Evolutionary conservation across 92 coral and sea anemone species (phyloP).

Genomic region (Hydrozoanthus gracilis): DNA sequence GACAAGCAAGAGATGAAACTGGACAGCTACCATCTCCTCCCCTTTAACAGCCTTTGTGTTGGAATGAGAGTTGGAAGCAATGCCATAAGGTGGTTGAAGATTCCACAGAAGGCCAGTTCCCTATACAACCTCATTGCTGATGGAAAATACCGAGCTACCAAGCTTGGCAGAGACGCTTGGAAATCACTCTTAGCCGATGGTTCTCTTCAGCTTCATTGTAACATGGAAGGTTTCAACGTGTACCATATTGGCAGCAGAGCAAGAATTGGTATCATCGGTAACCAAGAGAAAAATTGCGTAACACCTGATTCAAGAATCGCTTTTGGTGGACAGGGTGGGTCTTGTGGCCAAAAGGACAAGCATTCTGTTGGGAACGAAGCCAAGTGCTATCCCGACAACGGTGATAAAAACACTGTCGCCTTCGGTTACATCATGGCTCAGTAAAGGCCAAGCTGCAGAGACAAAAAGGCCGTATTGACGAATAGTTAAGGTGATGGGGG

Average conservation of each 20-base stretch:
- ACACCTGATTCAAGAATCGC: constrained; percentile 55
- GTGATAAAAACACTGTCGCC: background rate
- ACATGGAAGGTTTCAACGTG: constrained; percentile 52
- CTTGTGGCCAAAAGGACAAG: constrained; percentile 38
- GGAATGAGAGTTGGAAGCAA: constrained; percentile 32
- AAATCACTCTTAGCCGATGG: constrained; percentile 21
- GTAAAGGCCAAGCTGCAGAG: background rate
- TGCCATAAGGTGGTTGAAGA: constrained; percentile 39
- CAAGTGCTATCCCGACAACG: constrained; percentile 26
- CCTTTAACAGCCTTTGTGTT: constrained; percentile 45
- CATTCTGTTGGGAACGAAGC: constrained; percentile 56
- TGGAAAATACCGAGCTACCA: constrained; percentile 35
- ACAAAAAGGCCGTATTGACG: background rate
- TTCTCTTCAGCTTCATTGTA: constrained; percentile 47
- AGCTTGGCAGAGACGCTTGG: constrained; percentile 45
- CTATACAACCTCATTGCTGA: constrained; percentile 51
- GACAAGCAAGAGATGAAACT: constrained; percentile 52
- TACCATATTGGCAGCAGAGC: constrained; percentile 25
- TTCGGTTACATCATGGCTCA: constrained; percentile 33
- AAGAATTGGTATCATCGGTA: constrained; percentile 52
- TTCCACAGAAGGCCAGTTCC: constrained; percentile 30
- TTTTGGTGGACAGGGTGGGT: constrained; percentile 47
- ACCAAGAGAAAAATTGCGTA: constrained; percentile 46
- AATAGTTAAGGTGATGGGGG: background rate
- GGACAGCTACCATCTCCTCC: constrained; percentile 22